These are phyloP conservation scores for Seriola quinqueradiata DNA, from an alignment of 2,113 vertebrate genomes.

Conservation along the genomic window DNA sequence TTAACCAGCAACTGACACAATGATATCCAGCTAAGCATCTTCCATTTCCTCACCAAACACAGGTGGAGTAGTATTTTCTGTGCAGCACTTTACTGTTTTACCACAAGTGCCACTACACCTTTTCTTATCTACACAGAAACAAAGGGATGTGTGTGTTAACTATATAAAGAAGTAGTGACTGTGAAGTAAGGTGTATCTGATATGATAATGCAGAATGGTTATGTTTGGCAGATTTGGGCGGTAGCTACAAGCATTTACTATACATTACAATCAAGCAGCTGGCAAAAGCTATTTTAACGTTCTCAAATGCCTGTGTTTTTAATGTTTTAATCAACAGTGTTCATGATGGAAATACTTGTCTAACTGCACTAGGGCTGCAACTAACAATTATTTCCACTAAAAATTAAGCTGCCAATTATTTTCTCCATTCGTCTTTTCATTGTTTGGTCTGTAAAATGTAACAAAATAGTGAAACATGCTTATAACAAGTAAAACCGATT, in stretches of 20 bases:
- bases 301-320: neutral
- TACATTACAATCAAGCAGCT: conserved; percentile 26
- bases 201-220: conserved; percentile 27
- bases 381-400: neutral
- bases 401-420: conserved; percentile 2
- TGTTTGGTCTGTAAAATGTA: neutral
- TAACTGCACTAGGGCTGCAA: neutral
- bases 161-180: conserved; percentile 5
- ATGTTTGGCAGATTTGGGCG: conserved; percentile 57
- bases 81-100: neutral
- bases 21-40: neutral
- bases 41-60: neutral
- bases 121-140: conserved; percentile 18
- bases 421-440: neutral
- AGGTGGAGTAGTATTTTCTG: conserved; percentile 7
- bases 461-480: neutral
- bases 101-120: neutral
- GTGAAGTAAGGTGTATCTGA: conserved; percentile 4
- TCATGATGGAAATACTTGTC: neutral
- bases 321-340: conserved; percentile 10
- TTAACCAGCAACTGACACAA: neutral
- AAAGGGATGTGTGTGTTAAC: neutral
- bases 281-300: neutral
- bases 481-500: neutral
- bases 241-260: neutral